Percentiles rank a stretch among this genome's conserved stretches.
phyloP scores from a whole-genome alignment of 1,140 invertebrate species.

The Oppia nitens region DNA sequence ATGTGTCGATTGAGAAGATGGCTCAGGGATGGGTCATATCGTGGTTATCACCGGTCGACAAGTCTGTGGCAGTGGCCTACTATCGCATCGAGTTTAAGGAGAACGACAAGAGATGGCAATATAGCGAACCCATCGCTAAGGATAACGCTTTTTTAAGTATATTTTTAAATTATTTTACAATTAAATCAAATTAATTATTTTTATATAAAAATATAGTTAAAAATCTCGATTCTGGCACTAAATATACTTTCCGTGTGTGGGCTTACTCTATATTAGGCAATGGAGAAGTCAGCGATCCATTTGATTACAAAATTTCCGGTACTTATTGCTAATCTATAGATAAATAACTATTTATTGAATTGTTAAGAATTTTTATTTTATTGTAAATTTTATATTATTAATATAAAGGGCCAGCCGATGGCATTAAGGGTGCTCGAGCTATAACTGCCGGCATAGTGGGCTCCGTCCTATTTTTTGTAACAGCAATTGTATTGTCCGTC shows the following conservation, averaged over 20 bases:
- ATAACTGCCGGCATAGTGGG: slow-evolving; percentile 63
- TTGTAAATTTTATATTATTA: slow-evolving; percentile 6
- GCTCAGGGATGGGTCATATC: slow-evolving; percentile 62
- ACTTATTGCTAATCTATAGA: background rate
- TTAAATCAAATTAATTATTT: slow-evolving; percentile 8
- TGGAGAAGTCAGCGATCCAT: slow-evolving; percentile 61
- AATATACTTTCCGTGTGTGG: slow-evolving; percentile 73
- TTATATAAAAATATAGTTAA: slow-evolving; percentile 45
- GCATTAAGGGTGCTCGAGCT: slow-evolving; percentile 18
- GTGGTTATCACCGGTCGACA: slow-evolving; percentile 66
- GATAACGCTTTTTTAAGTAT: slow-evolving; percentile 70
- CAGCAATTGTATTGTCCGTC: slow-evolving; percentile 83
- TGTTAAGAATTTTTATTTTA: slow-evolving; percentile 12
- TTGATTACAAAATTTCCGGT: slow-evolving; percentile 60
- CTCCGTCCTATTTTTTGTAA: slow-evolving; percentile 86
- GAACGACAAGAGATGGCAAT: slow-evolving; percentile 62
- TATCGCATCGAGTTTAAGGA: slow-evolving; percentile 80
- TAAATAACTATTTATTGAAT: background rate
- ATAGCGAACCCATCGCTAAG: slow-evolving; percentile 55
- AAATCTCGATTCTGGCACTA: slow-evolving; percentile 68
- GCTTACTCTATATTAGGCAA: slow-evolving; percentile 48
- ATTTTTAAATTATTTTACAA: too few relatives aligned
- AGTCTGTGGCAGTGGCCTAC: slow-evolving; percentile 53
- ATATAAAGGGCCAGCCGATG: slow-evolving; percentile 4
- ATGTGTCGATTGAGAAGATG: slow-evolving; percentile 67